A percentile compares a stretch with the other conserved stretches of the same genome.
Evolutionary conservation across 64 coral and sea anemone species (phyloP).

Genomic region (Actinia equina): DNA sequence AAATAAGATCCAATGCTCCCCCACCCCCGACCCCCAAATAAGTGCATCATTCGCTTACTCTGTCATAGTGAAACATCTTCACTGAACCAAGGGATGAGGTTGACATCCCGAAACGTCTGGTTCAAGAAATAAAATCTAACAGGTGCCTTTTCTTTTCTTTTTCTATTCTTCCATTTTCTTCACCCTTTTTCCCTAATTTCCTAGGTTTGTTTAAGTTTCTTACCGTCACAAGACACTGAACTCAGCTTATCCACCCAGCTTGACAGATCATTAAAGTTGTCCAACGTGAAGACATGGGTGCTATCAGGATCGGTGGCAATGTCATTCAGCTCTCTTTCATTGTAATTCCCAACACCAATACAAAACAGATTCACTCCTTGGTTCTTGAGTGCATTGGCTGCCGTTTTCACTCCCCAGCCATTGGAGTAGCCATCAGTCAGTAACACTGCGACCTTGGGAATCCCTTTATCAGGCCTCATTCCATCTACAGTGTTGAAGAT

Average conservation of each 20-base stretch:
- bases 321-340: conserved; percentile 40
- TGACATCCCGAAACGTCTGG: too few relatives aligned
- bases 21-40: too few relatives aligned
- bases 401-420: conserved; percentile 13
- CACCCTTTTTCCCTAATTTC: background rate
- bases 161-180: background rate
- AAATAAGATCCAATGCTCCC: too few relatives aligned
- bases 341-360: conserved; percentile 60
- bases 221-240: conserved; percentile 92
- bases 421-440: conserved; percentile 87
- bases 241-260: conserved; percentile 91
- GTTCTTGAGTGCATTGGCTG: conserved; percentile 47
- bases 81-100: too few relatives aligned
- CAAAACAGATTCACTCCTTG: conserved; percentile 80
- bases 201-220: conserved; percentile 2
- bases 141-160: too few relatives aligned
- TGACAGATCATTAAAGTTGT: conserved; percentile 67
- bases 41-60: too few relatives aligned
- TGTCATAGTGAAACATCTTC: too few relatives aligned
- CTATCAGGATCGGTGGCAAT: conserved; percentile 91
- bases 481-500: conserved; percentile 1
- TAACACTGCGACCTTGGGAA: conserved; percentile 79
- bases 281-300: conserved; percentile 67
- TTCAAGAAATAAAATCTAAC: too few relatives aligned
- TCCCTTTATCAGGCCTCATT: conserved; percentile 76